Evolutionary conservation across 2,888 invertebrate species (phyloP), one percentile per base, ranked within the genome.

Genomic region (Phalera bucephala): DNA sequence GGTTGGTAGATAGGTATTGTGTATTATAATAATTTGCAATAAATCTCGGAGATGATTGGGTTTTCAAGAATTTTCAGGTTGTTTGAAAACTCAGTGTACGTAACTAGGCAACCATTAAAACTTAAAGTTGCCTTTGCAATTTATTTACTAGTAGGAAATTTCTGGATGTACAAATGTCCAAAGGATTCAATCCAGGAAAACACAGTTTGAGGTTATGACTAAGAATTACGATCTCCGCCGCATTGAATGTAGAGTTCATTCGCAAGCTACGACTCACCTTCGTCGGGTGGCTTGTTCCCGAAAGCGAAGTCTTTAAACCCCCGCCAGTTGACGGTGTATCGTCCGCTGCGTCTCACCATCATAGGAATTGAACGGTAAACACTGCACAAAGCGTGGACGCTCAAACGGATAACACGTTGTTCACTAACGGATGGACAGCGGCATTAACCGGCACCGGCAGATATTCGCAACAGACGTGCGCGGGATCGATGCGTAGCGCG

Each of bases 281-380:
- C 88, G 51, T 88, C 88, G 14, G 86, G 87, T 40, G 89, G 88
- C 59, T 87, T 87, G 70, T 77, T 87, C 31, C 84, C 84, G 52
- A 85, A 73, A 27, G 84, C 68, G 57, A 84, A 85, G 52, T 90
- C 90, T 62, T 76, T 80, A 71, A 89, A 88, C 33, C 90, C 90
- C 56, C 90, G 78, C 85, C 88, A 88, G 71, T 88, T 90, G 56
- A 89, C 89, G 43, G 88, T 88, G 68, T 90, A 90, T 22, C 90
- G 83, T 52, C 90, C 90, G 71, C 88, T 86, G 57, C 89, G 84
- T 70, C 90, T 74, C 58, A 86, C 89, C 79, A 90, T 90, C 90
- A 90, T 90, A 54, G 70, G 61, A 55, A 63, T 39, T 54, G 43
- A 33, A 42, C 33, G 44, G 52, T 52, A 50, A 54, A 51, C 56